Evolutionary conservation across 2,888 invertebrate species (phyloP).

Genomic region (Caenorhabditis plicata): DNA sequence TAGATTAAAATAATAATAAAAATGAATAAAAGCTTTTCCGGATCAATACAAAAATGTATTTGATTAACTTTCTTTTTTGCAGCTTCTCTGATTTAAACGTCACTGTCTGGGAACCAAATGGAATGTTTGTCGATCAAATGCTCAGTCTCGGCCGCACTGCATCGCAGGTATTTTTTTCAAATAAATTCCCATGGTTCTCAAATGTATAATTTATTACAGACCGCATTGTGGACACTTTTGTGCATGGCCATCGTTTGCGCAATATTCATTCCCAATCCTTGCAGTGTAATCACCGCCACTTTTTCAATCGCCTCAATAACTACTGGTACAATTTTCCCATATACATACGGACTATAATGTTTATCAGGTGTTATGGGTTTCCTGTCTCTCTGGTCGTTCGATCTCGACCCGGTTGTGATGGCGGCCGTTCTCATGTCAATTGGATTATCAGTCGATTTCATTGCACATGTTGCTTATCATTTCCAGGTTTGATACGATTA

Average conservation of each 20-base stretch:
- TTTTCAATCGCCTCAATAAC: constrained; percentile 60
- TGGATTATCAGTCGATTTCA: constrained; percentile 64
- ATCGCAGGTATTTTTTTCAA: constrained; percentile 38
- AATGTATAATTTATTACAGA: constrained; percentile 29
- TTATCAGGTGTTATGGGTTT: constrained; percentile 62
- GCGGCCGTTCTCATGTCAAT: constrained; percentile 64
- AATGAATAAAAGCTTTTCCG: background rate
- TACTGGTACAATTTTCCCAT: constrained; percentile 31
- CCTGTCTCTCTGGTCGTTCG: constrained; percentile 61
- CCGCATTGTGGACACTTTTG: constrained; percentile 51
- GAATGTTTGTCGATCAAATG: constrained; percentile 65
- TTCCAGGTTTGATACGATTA: constrained; percentile 44
- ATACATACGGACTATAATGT: background rate
- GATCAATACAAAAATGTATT: too few species aligned
- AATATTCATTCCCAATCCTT: constrained; percentile 62
- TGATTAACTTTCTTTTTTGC: constrained; percentile 7
- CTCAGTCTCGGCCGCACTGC: constrained; percentile 57
- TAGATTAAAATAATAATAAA: too few species aligned
- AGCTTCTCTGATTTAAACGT: constrained; percentile 55
- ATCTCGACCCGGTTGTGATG: constrained; percentile 64
- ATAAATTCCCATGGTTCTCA: background rate
- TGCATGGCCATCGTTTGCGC: constrained; percentile 64
- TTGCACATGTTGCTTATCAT: constrained; percentile 63
- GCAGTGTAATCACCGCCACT: constrained; percentile 56
- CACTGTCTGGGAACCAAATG: constrained; percentile 61